Base-by-base conservation (phyloP, 1,140 invertebrate species). In the Microplitis mediator region DNA sequence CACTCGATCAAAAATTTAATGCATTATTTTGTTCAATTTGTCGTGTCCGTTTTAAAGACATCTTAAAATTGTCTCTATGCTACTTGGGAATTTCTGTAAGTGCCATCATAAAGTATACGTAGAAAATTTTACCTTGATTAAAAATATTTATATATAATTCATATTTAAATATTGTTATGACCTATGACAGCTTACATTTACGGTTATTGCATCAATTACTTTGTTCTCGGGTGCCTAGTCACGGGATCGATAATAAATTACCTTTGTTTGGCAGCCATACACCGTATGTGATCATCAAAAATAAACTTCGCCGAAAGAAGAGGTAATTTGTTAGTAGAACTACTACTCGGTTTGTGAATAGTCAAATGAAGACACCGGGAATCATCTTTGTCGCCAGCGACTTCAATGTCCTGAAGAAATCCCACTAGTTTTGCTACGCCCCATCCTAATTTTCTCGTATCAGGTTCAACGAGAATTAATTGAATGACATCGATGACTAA, bases 201-300 rank as follows among this genome's bases (percentile, higher is more conserved):
- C 23, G 2, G 0, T 23, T 23, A 23, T 23, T 23, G 23, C 23
- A 23, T 23, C 23, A 23, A 23, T 23, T 23, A 1, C 23, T 23
- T 23, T 23, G 23, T 23, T 23, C 23, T 23, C 23, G 23, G 2
- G 23, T 23, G 2, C 23, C n/a, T n/a, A n/a, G n/a, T n/a, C 23
- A 23, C 23, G 23, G 23, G 23, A 71, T 35, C 14, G 11, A 61
- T 61, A 68, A 72, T 39, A 74, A 35, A 16, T 73, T 82, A 95
- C 94, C 91, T 96, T 87, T 95, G 95, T 85, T 95, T 95, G 32
- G 95, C 96, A 39, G 96, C 96, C 95, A 98, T 97, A 83, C 97
- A 99, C 9, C 98, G 90, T 73, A 99, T 99, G 83, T 99, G 97
- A 88, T 99, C 98, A 83, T 99, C 98, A 83, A 99, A 99, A 56